These are phyloP conservation scores for Mormoops blainvillei DNA, from an alignment of 2,113 vertebrate species.

Conservation along the genomic window DNA sequence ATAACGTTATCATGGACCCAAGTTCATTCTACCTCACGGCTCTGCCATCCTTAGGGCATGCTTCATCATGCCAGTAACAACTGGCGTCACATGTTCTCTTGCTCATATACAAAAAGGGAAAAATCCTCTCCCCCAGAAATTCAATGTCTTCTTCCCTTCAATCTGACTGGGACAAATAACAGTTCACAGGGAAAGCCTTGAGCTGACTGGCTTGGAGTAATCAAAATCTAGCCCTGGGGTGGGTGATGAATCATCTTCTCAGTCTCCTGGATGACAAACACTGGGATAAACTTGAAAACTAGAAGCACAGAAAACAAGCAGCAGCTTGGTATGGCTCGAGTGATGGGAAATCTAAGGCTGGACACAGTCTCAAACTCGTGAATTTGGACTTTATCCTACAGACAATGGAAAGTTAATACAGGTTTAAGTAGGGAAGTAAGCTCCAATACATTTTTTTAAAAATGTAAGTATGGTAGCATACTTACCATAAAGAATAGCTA, in stretches of 20 bases:
- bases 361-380: neutral
- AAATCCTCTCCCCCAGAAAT: neutral
- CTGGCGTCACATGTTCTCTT: neutral
- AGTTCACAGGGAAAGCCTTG: constrained; percentile 8
- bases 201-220: constrained; percentile 1
- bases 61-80: neutral
- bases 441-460: neutral
- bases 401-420: neutral
- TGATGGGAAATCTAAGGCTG: neutral
- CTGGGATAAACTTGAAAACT: constrained; percentile 14
- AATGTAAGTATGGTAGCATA: neutral
- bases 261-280: neutral
- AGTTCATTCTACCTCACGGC: neutral
- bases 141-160: neutral
- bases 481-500: neutral
- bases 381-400: neutral
- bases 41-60: neutral
- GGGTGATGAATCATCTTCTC: constrained; percentile 26
- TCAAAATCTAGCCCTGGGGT: neutral
- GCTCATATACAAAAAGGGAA: neutral
- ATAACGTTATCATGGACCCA: neutral
- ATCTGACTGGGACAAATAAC: constrained; percentile 18
- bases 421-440: neutral
- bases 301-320: neutral
- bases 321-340: neutral